A percentile compares a stretch with the other conserved stretches of the same genome.
Conservation (phyloP, 2,888 invertebrate species). For the Dendrolimus houi region DNA sequence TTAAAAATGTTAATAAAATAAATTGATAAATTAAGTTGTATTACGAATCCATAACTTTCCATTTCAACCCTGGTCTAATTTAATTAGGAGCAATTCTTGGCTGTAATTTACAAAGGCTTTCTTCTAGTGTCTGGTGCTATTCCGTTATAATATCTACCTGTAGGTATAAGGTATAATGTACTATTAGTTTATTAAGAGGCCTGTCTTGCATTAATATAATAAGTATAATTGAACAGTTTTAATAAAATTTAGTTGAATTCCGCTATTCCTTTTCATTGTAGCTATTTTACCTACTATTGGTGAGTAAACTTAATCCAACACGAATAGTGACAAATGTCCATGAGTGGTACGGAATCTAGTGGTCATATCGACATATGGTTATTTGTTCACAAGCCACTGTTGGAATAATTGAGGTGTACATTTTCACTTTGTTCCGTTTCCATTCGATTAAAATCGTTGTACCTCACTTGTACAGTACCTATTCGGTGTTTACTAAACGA, state of each 20-base stretch:
- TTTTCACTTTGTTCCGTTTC: slow-evolving; percentile 76
- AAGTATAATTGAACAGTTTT: too few relatives aligned
- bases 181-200: too few relatives aligned
- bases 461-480: slow-evolving; percentile 69
- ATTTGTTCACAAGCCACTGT: slow-evolving; percentile 63
- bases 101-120: slow-evolving; percentile 30
- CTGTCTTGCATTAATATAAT: too few relatives aligned
- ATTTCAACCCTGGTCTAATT: slow-evolving; percentile 32
- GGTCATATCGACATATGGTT: slow-evolving; percentile 52
- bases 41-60: slow-evolving; percentile 41
- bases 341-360: slow-evolving; percentile 34
- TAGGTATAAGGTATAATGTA: too few relatives aligned
- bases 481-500: slow-evolving; percentile 75
- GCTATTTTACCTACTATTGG: too few relatives aligned
- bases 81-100: slow-evolving; percentile 27
- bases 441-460: slow-evolving; percentile 75
- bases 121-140: background rate
- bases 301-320: too few relatives aligned
- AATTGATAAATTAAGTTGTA: slow-evolving; percentile 10
- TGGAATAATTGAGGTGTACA: slow-evolving; percentile 76
- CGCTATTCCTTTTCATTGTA: slow-evolving; percentile 1
- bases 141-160: background rate
- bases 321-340: background rate
- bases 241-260: too few relatives aligned
- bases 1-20: too few relatives aligned